phyloP scores from a whole-genome alignment of 2,888 invertebrate genomes.

The Trichopoda pennipes region DNA sequence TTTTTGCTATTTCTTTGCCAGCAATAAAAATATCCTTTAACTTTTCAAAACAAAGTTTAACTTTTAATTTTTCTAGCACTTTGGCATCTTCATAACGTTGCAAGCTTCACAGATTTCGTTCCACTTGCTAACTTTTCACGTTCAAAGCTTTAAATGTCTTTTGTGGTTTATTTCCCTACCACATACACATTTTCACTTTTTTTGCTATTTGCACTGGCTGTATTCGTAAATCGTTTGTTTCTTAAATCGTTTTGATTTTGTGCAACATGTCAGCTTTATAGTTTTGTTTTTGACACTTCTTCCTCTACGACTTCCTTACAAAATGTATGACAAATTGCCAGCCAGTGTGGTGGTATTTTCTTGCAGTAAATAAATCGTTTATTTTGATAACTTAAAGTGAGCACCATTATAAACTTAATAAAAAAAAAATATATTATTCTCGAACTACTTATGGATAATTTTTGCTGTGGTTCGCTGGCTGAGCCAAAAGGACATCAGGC shows the following conservation, averaged over 20 bases:
- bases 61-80: no score
- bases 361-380: not conserved
- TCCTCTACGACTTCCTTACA: not conserved
- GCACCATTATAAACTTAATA: not conserved
- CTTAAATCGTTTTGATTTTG: constrained; percentile 44
- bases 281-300: not conserved
- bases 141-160: constrained; percentile 2
- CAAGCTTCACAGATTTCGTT: no score
- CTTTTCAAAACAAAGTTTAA: no score
- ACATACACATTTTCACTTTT: not conserved
- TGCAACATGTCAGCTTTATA: constrained; percentile 31
- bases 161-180: not conserved
- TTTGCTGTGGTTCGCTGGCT: no score
- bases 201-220: not conserved
- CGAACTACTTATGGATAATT: no score
- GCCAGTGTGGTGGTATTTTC: not conserved
- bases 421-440: not conserved
- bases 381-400: constrained; percentile 17
- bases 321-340: constrained; percentile 22
- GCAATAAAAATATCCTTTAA: no score
- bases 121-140: not conserved
- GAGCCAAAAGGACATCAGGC: no score
- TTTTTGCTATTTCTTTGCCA: no score
- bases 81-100: no score
- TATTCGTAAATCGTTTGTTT: constrained; percentile 31